A percentile compares a stretch with the other conserved stretches of the same genome.
phyloP scores from a whole-genome alignment of 2,888 invertebrate genomes.

The Drosophila pseudotakahashii region DNA sequence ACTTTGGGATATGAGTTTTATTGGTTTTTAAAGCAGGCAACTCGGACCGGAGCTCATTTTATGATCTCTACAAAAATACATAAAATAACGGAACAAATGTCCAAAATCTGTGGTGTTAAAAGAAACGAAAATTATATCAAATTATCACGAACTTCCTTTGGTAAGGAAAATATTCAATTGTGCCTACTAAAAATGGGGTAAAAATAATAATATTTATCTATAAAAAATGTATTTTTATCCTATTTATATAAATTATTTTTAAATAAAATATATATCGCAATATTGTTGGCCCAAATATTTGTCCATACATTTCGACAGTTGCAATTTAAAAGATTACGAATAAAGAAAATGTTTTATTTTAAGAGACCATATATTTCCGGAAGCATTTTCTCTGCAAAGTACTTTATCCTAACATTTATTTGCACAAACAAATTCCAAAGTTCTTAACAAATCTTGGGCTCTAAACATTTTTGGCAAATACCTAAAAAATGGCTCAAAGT shows the following conservation, averaged over 20 bases:
- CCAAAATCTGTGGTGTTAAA: constrained; percentile 23
- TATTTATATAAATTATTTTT: no score
- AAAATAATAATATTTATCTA: no score
- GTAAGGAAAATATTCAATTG: neutral
- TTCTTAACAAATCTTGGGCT: neutral
- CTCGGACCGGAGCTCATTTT: constrained; percentile 47
- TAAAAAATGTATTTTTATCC: no score
- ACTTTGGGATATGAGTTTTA: constrained; percentile 57
- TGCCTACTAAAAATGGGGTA: no score
- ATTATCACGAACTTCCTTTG: neutral
- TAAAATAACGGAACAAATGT: constrained; percentile 33
- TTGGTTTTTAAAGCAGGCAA: constrained; percentile 61
- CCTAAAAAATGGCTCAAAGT: neutral
- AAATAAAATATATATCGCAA: no score
- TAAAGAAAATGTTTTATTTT: neutral
- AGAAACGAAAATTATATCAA: neutral
- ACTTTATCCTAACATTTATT: neutral
- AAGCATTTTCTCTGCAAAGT: neutral
- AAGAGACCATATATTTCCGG: neutral
- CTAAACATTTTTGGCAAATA: neutral
- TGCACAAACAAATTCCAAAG: neutral
- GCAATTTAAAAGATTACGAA: no score
- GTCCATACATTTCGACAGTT: no score
- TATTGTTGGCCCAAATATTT: no score
- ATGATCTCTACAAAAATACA: constrained; percentile 60